Conservation (phyloP, 2,888 invertebrate genomes). For the Acleris holmiana region DNA sequence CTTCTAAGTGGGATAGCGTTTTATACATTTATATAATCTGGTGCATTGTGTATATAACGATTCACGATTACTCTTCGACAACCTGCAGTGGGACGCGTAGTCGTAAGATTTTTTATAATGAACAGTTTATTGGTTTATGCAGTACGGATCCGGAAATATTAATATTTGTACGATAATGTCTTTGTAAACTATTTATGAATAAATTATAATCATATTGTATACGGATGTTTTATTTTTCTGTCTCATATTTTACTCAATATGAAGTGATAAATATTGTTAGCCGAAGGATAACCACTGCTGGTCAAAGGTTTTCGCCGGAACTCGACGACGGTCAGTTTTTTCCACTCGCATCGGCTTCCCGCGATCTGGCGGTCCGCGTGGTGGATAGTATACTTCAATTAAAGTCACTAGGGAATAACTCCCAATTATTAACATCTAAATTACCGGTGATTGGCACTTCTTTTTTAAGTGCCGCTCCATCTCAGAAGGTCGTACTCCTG, state of each 20-base stretch:
- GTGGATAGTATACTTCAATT: too few species aligned
- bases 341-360: too few species aligned
- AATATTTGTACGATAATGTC: constrained; percentile 81
- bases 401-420: too few species aligned
- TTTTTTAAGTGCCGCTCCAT: too few species aligned
- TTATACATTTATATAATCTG: constrained; percentile 47
- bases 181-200: constrained; percentile 84
- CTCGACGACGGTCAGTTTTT: too few species aligned
- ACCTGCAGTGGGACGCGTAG: constrained; percentile 54
- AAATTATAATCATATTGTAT: constrained; percentile 83
- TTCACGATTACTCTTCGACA: constrained; percentile 47
- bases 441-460: too few species aligned
- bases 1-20: constrained; percentile 46
- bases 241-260: not conserved
- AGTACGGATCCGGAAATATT: constrained; percentile 60
- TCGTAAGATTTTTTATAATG: constrained; percentile 47
- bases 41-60: constrained; percentile 66
- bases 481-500: too few species aligned
- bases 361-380: too few species aligned
- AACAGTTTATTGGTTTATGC: constrained; percentile 57
- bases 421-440: too few species aligned
- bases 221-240: constrained; percentile 60
- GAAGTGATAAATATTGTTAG: too few species aligned
- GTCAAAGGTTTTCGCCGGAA: too few species aligned
- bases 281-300: too few species aligned